Percentiles rank a stretch among this genome's conserved stretches.
phyloP scores from a whole-genome alignment of 1,140 invertebrate species.

The Sweltsa coloradensis region DNA sequence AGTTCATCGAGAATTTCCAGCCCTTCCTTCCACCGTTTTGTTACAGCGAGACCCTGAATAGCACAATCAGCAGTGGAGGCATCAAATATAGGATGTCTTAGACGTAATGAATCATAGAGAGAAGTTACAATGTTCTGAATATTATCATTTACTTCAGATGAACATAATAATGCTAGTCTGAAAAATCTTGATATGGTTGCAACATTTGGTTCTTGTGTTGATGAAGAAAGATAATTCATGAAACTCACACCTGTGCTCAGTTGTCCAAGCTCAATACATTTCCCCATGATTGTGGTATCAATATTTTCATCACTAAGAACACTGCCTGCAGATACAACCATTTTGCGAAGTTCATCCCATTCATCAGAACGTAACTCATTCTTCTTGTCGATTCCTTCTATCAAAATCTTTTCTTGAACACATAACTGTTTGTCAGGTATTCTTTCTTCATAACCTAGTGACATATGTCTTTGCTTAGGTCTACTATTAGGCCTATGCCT shows the following conservation, averaged over 20 bases:
- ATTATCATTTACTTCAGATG: slow-evolving; percentile 22
- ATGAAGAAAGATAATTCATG: slow-evolving; percentile 36
- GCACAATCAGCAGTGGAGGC: slow-evolving; percentile 38
- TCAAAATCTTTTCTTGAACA: too few relatives aligned
- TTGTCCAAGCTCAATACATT: slow-evolving; percentile 30
- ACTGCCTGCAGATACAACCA: slow-evolving; percentile 17
- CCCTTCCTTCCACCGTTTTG: slow-evolving; percentile 44
- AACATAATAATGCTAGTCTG: slow-evolving; percentile 29
- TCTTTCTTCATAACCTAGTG: too few relatives aligned
- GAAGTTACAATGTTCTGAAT: slow-evolving; percentile 13
- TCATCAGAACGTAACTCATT: too few relatives aligned
- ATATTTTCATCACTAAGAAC: slow-evolving; percentile 34
- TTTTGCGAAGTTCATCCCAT: slow-evolving; percentile 20
- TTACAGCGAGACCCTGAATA: slow-evolving; percentile 43
- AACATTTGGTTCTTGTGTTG: slow-evolving; percentile 34
- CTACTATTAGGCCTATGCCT: too few relatives aligned
- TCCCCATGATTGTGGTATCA: slow-evolving; percentile 39
- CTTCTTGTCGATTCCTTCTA: too few relatives aligned
- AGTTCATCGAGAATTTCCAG: slow-evolving; percentile 44
- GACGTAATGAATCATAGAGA: slow-evolving; percentile 36
- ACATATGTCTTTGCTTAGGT: too few relatives aligned
- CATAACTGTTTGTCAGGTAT: too few relatives aligned
- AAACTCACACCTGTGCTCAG: slow-evolving; percentile 39
- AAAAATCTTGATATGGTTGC: slow-evolving; percentile 10
- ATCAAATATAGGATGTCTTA: slow-evolving; percentile 43